Conservation (phyloP, 1,140 invertebrate genomes). For the Penaeus indicus region DNA sequence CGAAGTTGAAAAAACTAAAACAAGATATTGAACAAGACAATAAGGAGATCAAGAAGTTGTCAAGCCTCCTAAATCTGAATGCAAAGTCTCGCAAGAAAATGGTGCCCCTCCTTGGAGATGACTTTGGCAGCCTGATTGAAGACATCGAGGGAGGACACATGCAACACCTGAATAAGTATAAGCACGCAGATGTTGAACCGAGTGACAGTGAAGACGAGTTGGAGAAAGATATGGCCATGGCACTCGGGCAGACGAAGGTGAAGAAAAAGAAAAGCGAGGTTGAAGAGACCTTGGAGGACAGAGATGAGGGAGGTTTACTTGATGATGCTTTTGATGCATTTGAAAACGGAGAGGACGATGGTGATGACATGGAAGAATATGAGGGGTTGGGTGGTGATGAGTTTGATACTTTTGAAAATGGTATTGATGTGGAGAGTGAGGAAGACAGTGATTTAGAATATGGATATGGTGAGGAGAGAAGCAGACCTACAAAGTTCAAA, state of each 20-base stretch:
- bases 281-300: not conserved
- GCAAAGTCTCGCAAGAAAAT: slow-evolving; percentile 36
- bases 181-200: not conserved
- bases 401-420: slow-evolving; percentile 35
- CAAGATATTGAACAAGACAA: slow-evolving; percentile 32
- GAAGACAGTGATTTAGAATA: not conserved
- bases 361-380: slow-evolving; percentile 24
- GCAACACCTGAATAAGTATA: slow-evolving; percentile 25
- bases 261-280: not conserved
- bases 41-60: slow-evolving; percentile 52
- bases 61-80: slow-evolving; percentile 15
- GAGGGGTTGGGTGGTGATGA: slow-evolving; percentile 15
- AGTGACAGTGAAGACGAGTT: slow-evolving; percentile 3
- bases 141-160: slow-evolving; percentile 44
- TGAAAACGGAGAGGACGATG: slow-evolving; percentile 26
- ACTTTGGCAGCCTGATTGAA: slow-evolving; percentile 42
- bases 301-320: not conserved
- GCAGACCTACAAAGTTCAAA: not conserved
- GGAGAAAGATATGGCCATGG: slow-evolving; percentile 17
- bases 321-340: too few species aligned
- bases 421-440: slow-evolving; percentile 1
- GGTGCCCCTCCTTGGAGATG: slow-evolving; percentile 43
- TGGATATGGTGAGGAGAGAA: not conserved
- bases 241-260: not conserved
- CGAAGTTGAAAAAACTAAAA: slow-evolving; percentile 19